Evolutionary conservation across 2,888 invertebrate species (phyloP).

Genomic region (Drepanosiphum platanoidis): DNA sequence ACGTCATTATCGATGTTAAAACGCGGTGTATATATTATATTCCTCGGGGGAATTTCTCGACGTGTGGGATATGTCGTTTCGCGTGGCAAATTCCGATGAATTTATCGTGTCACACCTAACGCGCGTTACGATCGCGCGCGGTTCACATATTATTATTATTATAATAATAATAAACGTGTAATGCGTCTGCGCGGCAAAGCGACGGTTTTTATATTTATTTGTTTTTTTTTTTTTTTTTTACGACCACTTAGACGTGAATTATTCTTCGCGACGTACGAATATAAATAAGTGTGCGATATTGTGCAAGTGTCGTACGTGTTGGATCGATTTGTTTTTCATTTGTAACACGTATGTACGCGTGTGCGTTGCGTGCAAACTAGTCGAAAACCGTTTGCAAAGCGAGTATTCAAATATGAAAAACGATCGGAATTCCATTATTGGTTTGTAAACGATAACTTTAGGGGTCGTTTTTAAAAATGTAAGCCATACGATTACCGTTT

Average conservation of each 20-base stretch:
- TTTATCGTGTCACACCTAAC: slow-evolving; percentile 3
- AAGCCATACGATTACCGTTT: no score
- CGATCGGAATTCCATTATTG: no score
- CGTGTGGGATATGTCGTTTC: not conserved
- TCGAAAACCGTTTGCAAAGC: no score
- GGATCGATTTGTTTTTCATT: not conserved
- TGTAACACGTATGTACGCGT: not conserved
- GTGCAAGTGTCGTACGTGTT: not conserved
- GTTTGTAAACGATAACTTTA: no score
- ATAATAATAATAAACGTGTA: not conserved
- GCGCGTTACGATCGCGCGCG: not conserved
- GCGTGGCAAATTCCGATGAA: slow-evolving; percentile 3
- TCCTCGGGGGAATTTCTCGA: not conserved
- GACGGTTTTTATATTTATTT: not conserved
- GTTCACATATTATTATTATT: not conserved
- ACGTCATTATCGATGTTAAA: not conserved
- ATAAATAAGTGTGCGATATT: not conserved
- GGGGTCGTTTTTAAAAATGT: no score
- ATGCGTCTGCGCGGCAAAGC: not conserved
- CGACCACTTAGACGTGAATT: slow-evolving; percentile 5
- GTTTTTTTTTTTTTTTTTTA: no score
- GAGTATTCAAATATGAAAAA: no score
- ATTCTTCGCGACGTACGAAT: not conserved
- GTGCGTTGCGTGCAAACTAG: not conserved
- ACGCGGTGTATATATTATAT: not conserved